A percentile compares a stretch with the other conserved stretches of the same genome.
Evolutionary conservation across 1,140 invertebrate species (phyloP).

Genomic region (Batillaria attramentaria): DNA sequence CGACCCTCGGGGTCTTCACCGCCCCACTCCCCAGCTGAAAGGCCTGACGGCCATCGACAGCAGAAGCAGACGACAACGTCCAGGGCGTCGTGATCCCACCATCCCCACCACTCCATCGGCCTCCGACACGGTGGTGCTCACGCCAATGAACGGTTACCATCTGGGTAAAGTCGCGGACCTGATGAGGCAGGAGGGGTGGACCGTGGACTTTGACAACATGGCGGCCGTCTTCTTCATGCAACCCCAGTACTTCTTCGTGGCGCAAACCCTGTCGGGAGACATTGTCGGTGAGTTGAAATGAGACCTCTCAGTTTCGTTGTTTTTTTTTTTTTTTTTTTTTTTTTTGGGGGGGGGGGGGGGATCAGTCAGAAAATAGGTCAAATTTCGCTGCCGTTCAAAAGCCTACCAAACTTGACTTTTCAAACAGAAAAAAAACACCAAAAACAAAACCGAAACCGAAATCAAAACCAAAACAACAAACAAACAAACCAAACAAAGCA

Average conservation of each 20-base stretch:
- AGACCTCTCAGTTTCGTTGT: too few relatives aligned
- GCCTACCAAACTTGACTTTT: too few relatives aligned
- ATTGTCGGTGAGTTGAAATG: constrained; percentile 23
- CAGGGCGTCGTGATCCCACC: neutral
- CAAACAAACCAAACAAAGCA: too few relatives aligned
- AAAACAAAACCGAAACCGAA: too few relatives aligned
- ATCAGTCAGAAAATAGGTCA: too few relatives aligned
- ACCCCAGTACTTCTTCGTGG: constrained; percentile 20
- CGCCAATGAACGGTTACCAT: neutral
- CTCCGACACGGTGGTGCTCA: too few relatives aligned
- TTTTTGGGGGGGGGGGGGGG: too few relatives aligned
- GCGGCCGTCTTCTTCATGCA: constrained; percentile 24
- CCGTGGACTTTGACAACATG: constrained; percentile 29
- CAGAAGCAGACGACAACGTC: neutral
- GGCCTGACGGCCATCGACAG: constrained; percentile 13
- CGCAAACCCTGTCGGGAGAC: neutral
- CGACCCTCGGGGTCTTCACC: neutral
- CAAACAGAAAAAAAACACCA: too few relatives aligned
- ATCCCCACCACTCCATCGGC: neutral
- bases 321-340: too few relatives aligned
- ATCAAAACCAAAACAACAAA: too few relatives aligned
- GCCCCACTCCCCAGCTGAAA: neutral
- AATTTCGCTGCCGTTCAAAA: too few relatives aligned
- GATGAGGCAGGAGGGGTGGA: constrained; percentile 22
- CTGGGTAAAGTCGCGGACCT: neutral